phyloP scores from a whole-genome alignment of 2,113 vertebrate species.

The Marmota monax region DNA sequence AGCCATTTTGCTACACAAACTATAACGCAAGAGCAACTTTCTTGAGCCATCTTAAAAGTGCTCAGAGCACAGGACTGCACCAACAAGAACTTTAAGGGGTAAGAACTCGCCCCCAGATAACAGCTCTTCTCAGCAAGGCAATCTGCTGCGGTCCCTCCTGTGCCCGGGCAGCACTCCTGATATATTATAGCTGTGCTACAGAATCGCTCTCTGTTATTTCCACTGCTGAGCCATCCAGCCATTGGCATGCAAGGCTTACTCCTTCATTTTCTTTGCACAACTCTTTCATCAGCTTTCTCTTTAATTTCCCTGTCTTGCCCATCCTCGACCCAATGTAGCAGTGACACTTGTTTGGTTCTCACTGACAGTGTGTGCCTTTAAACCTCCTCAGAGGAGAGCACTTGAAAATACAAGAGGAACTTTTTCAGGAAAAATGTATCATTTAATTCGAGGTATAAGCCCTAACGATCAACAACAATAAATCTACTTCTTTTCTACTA shows the following conservation, averaged over 20 bases:
- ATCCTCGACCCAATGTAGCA: background rate
- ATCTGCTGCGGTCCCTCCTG: no score
- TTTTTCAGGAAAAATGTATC: slow-evolving; percentile 6
- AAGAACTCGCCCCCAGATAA: background rate
- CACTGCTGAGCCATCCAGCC: no score
- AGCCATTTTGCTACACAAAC: background rate
- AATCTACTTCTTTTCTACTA: slow-evolving; percentile 64
- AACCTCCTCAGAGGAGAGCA: background rate
- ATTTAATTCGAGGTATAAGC: slow-evolving; percentile 28
- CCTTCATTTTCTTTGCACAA: background rate
- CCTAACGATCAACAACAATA: slow-evolving; percentile 33
- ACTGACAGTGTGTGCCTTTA: background rate
- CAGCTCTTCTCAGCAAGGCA: background rate
- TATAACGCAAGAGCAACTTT: background rate
- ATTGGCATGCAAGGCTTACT: fast-evolving
- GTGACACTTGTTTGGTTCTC: background rate
- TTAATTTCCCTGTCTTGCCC: background rate
- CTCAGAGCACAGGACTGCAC: background rate
- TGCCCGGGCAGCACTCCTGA: background rate
- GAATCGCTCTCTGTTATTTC: background rate
- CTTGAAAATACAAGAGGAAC: background rate
- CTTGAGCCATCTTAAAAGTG: background rate
- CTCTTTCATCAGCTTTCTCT: background rate
- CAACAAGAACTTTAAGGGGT: background rate
- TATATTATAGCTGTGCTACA: background rate